These are phyloP conservation scores for Orestias chungarensis DNA, from an alignment of 2,797 vertebrate species.

Conservation along the genomic window DNA sequence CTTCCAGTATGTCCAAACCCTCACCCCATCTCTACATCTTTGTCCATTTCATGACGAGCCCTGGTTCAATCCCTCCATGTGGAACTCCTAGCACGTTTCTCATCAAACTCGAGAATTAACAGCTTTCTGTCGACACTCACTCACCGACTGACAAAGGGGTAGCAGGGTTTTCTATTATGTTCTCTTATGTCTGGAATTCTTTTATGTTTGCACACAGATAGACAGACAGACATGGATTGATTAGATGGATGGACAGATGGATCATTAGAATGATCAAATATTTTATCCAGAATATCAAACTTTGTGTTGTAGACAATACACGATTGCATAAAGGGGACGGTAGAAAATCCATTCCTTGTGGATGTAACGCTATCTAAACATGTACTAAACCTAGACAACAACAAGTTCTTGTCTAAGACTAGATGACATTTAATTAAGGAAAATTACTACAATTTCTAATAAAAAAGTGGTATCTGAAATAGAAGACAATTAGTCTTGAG, in stretches of 20 bases:
- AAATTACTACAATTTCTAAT: neutral
- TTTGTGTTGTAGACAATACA: neutral
- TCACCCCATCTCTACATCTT: conserved; percentile 13
- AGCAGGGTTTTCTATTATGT: conserved; percentile 49
- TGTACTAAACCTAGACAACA: neutral
- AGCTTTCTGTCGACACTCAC: conserved; percentile 76
- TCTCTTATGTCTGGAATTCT: conserved; percentile 8
- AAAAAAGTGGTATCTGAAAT: neutral
- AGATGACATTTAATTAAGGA: neutral
- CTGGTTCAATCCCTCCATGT: conserved; percentile 69
- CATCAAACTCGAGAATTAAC: conserved; percentile 78
- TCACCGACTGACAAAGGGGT: conserved; percentile 53
- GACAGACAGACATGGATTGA: no score
- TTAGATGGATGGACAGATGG: no score
- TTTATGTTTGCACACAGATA: no score
- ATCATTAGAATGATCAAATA: neutral
- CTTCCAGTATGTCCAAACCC: conserved; percentile 40
- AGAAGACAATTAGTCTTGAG: neutral
- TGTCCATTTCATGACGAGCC: conserved; percentile 56
- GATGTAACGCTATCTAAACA: neutral
- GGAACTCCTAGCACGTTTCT: conserved; percentile 77
- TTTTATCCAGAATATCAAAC: neutral
- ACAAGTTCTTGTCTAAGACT: neutral
- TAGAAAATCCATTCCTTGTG: neutral
- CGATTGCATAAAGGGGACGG: neutral